These are phyloP conservation scores for Piscicola geometra DNA, from an alignment of 2,888 invertebrate genomes.

Conservation along the genomic window DNA sequence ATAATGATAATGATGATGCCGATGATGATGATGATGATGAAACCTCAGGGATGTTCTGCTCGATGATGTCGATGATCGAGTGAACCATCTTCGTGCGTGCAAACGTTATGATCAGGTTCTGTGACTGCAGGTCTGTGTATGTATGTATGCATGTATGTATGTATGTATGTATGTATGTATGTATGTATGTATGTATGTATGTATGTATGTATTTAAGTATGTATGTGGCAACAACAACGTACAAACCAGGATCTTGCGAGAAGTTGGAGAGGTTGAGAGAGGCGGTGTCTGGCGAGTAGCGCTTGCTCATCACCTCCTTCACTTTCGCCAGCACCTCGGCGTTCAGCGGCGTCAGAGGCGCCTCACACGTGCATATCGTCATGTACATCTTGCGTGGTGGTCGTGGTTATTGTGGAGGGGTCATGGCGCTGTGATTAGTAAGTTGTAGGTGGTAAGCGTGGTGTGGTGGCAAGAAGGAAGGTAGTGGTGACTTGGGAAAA, in stretches of 20 bases:
- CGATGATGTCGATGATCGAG: conserved; percentile 11
- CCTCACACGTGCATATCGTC: background rate
- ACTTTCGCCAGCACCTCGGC: background rate
- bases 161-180: background rate
- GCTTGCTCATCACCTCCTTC: conserved; percentile 26
- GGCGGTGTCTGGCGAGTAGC: background rate
- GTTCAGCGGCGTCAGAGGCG: background rate
- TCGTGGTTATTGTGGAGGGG: too few relatives aligned
- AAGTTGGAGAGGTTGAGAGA: conserved; percentile 27
- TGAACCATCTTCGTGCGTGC: background rate
- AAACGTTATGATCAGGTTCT: conserved; percentile 7
- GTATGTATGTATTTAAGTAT: background rate
- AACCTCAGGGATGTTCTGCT: conserved; percentile 18
- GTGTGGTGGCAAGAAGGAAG: too few relatives aligned
- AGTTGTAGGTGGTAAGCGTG: too few relatives aligned
- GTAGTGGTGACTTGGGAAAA: too few relatives aligned
- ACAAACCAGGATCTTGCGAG: background rate
- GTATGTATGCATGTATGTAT: background rate
- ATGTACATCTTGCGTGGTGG: conserved; percentile 14
- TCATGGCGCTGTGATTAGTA: too few relatives aligned
- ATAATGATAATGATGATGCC: background rate
- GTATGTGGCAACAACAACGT: background rate
- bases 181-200: background rate
- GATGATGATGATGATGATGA: background rate
- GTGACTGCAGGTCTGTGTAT: conserved; percentile 1